Evolutionary conservation across 2,888 invertebrate genomes (phyloP).

Genomic region (Habrosyne pyritoides): DNA sequence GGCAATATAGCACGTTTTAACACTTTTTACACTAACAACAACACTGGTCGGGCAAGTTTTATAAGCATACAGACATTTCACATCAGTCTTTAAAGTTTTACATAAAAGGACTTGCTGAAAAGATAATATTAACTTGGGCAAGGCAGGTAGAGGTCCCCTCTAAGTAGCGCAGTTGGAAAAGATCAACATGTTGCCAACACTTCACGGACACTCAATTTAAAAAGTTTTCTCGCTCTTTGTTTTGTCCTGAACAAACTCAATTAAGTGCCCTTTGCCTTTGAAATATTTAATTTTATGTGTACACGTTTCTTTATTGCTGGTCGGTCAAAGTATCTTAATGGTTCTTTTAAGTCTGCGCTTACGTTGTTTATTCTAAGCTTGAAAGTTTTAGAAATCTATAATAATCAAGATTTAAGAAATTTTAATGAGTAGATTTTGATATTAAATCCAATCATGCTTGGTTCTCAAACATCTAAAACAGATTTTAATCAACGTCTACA

Average conservation of each 20-base stretch:
- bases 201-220: constrained; percentile 82
- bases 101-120: constrained; percentile 44
- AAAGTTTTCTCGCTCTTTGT: constrained; percentile 78
- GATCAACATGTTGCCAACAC: constrained; percentile 83
- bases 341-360: constrained; percentile 5
- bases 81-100: constrained; percentile 26
- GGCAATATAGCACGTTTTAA: too few species aligned
- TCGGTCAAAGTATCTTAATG: constrained; percentile 25
- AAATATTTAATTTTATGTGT: constrained; percentile 72
- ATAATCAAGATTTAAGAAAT: too few species aligned
- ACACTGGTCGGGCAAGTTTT: not conserved
- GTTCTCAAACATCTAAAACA: constrained; percentile 42
- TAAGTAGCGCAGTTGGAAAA: constrained; percentile 58
- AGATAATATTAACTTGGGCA: constrained; percentile 76
- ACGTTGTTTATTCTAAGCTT: not conserved
- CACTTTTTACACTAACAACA: too few species aligned
- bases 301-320: constrained; percentile 30
- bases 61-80: not conserved
- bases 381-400: not conserved
- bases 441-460: constrained; percentile 21
- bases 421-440: too few species aligned
- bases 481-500: constrained; percentile 77
- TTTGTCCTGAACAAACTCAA: constrained; percentile 83
- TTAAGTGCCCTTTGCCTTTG: constrained; percentile 77
- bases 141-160: constrained; percentile 50